Evolutionary conservation across 2,113 vertebrate species (phyloP).

Genomic region (Sinocyclocheilus anophthalmus): DNA sequence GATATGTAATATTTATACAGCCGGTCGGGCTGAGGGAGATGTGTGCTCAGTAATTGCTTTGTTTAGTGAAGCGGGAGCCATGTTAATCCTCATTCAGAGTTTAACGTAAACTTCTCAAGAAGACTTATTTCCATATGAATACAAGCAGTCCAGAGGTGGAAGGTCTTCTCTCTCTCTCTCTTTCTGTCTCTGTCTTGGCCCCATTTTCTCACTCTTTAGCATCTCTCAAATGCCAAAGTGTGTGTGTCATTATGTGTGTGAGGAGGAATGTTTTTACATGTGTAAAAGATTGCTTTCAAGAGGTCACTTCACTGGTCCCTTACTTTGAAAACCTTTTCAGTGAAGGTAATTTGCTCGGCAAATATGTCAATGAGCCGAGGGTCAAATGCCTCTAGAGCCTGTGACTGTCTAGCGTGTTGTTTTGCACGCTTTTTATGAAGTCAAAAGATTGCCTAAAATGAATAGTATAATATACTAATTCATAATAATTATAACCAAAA

Average conservation of each 20-base stretch:
- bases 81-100: constrained; percentile 52
- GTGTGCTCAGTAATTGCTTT: constrained; percentile 52
- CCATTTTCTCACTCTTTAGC: constrained; percentile 28
- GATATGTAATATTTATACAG: constrained; percentile 47
- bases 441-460: not conserved
- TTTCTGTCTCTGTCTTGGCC: constrained; percentile 1
- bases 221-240: not conserved
- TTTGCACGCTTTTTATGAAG: constrained; percentile 61
- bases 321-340: constrained; percentile 72
- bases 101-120: constrained; percentile 57
- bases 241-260: constrained; percentile 41
- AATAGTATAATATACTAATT: not conserved
- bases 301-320: constrained; percentile 59
- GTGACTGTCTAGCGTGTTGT: constrained; percentile 69
- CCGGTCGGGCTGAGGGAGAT: constrained; percentile 42
- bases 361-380: constrained; percentile 70
- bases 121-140: constrained; percentile 58
- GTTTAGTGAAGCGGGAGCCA: constrained; percentile 50
- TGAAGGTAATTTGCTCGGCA: constrained; percentile 74
- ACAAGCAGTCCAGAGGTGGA: constrained; percentile 44
- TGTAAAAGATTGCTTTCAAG: constrained; percentile 59
- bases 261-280: constrained; percentile 41
- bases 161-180: constrained; percentile 43
- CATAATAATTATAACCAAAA: no score
- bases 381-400: constrained; percentile 62